These are phyloP conservation scores for Sarcophaga peregrina DNA, from an alignment of 1,140 invertebrate species.

Conservation along the genomic window DNA sequence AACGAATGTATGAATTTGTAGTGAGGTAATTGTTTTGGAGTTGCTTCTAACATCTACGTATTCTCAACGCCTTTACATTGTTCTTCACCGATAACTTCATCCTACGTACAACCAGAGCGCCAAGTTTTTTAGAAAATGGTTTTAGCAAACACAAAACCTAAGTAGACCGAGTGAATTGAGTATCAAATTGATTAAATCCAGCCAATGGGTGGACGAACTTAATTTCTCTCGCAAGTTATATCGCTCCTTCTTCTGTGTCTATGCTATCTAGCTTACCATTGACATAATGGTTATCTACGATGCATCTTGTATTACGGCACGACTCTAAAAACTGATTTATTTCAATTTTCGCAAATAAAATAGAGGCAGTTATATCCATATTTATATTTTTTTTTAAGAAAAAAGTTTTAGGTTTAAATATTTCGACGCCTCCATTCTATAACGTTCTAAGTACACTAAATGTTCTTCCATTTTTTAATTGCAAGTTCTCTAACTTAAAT, in stretches of 20 bases:
- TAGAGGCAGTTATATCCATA: no score
- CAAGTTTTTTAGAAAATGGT: conserved; percentile 65
- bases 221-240: not conserved
- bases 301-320: conserved; percentile 43
- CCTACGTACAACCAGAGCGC: conserved; percentile 59
- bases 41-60: conserved; percentile 11
- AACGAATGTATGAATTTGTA: conserved; percentile 48
- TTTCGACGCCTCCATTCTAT: no score
- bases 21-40: not conserved
- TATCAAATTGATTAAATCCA: conserved; percentile 52
- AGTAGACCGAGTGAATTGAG: conserved; percentile 65
- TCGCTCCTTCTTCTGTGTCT: not conserved
- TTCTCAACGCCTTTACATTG: conserved; percentile 10
- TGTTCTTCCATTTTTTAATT: no score
- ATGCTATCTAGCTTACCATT: conserved; percentile 14
- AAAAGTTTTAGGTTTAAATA: no score
- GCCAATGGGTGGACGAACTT: not conserved
- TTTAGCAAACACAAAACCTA: conserved; percentile 57
- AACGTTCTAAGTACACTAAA: no score
- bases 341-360: no score
- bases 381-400: no score
- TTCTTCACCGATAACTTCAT: conserved; percentile 49
- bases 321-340: not conserved
- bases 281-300: conserved; percentile 46
- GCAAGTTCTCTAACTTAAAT: no score